A percentile compares a stretch with the other conserved stretches of the same genome.
phyloP scores from a whole-genome alignment of 2,888 invertebrate genomes.

The Melikaiella ostensackeni region DNA sequence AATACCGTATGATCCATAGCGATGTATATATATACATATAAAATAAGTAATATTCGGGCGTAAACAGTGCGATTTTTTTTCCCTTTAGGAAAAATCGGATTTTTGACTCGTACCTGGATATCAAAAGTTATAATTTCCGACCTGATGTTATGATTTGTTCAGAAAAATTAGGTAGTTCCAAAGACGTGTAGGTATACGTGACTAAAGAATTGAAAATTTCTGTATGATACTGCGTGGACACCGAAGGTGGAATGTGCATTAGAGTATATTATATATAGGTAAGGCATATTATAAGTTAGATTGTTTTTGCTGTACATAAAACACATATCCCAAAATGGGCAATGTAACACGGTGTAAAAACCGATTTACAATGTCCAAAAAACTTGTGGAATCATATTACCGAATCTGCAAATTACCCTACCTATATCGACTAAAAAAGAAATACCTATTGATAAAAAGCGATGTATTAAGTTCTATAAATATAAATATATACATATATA shows the following conservation, averaged over 20 bases:
- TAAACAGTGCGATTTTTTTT: neutral
- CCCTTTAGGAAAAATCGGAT: neutral
- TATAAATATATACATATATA: slow-evolving; percentile 65
- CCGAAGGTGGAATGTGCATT: slow-evolving; percentile 49
- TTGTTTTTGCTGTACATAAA: slow-evolving; percentile 73
- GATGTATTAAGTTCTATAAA: slow-evolving; percentile 69
- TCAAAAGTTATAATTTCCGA: neutral
- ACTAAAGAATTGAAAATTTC: slow-evolving; percentile 41
- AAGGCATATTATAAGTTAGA: slow-evolving; percentile 46
- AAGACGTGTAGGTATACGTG: slow-evolving; percentile 40
- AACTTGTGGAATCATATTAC: slow-evolving; percentile 56
- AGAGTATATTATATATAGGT: slow-evolving; percentile 51
- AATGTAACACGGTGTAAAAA: slow-evolving; percentile 68
- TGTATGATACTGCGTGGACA: slow-evolving; percentile 42
- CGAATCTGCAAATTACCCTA: slow-evolving; percentile 65
- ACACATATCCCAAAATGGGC: slow-evolving; percentile 72
- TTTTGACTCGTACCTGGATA: neutral
- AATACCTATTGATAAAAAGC: slow-evolving; percentile 63
- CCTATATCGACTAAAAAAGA: slow-evolving; percentile 65
- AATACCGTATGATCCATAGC: slow-evolving; percentile 1
- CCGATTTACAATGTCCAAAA: slow-evolving; percentile 59
- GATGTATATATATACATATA: slow-evolving; percentile 5
- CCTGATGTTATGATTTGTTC: neutral
- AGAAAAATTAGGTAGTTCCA: slow-evolving; percentile 39
- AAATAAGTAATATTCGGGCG: neutral